Percentiles rank a stretch among this genome's conserved stretches.
phyloP scores from a whole-genome alignment of 2,113 vertebrate genomes.

The Charadrius vociferus region DNA sequence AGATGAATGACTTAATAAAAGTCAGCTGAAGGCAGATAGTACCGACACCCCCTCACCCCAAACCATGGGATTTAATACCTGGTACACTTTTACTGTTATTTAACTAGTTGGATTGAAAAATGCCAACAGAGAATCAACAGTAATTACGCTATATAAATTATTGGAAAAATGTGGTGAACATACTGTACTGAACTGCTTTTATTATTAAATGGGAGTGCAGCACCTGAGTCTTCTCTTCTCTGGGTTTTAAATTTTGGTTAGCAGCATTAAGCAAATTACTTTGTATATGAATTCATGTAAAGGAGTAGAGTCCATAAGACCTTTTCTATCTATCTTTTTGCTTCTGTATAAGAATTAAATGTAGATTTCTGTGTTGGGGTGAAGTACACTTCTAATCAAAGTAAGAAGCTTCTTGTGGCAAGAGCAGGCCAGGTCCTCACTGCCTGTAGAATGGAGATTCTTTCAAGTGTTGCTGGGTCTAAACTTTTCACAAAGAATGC shows the following conservation, averaged over 20 bases:
- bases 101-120: not conserved
- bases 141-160: not conserved
- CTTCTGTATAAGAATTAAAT: not conserved
- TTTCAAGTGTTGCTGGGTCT: not conserved
- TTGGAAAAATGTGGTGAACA: not conserved
- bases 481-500: not conserved
- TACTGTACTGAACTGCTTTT: not conserved
- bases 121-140: not conserved
- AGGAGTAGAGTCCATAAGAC: not conserved
- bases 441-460: not conserved
- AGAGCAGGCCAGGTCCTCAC: not conserved
- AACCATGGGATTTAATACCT: not conserved
- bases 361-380: not conserved
- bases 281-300: not conserved
- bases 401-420: not conserved
- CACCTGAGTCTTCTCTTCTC: not conserved
- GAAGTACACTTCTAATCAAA: not conserved
- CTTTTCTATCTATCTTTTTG: not conserved
- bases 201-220: not conserved
- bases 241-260: not conserved
- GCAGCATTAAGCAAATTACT: not conserved
- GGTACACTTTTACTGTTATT: not conserved
- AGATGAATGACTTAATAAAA: slow-evolving; percentile 37
- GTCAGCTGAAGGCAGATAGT: slow-evolving; percentile 3
- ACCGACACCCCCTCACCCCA: not conserved